Evolutionary conservation across 2,113 vertebrate species (phyloP).

Genomic region (Carassius gibelio): DNA sequence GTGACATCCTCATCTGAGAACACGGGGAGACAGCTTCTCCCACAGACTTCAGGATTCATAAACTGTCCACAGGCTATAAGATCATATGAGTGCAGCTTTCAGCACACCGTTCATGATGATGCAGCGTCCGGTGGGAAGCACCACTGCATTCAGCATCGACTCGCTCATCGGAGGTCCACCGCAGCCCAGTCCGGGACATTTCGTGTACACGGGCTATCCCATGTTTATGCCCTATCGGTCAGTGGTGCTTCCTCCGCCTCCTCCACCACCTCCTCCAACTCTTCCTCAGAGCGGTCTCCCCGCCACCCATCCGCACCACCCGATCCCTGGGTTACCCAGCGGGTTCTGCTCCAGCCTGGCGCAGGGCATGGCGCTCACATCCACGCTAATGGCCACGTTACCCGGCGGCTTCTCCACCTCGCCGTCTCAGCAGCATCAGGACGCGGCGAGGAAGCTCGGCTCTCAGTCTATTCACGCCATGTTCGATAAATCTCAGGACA

Average conservation of each 20-base stretch:
- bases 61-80: slow-evolving; percentile 10
- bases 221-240: slow-evolving; percentile 97
- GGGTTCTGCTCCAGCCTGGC: slow-evolving; percentile 92
- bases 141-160: slow-evolving; percentile 95
- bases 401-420: slow-evolving; percentile 86
- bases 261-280: slow-evolving; percentile 82
- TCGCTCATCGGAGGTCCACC: slow-evolving; percentile 91
- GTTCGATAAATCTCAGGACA: slow-evolving; percentile 85
- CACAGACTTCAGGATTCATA: slow-evolving; percentile 12
- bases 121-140: slow-evolving; percentile 93
- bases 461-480: slow-evolving; percentile 79
- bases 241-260: slow-evolving; percentile 89
- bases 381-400: slow-evolving; percentile 91
- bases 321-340: slow-evolving; percentile 84
- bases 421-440: slow-evolving; percentile 81
- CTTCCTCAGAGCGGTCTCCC: slow-evolving; percentile 76
- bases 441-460: slow-evolving; percentile 86
- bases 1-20: slow-evolving; percentile 15
- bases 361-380: slow-evolving; percentile 93
- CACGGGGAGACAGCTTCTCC: slow-evolving; percentile 1
- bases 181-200: slow-evolving; percentile 88
- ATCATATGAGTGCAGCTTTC: slow-evolving; percentile 88
- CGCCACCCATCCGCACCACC: slow-evolving; percentile 83
- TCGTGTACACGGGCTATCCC: slow-evolving; percentile 92
- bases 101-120: slow-evolving; percentile 88